Base-by-base conservation (phyloP, 2,888 invertebrate species). In the Lumbricus terrestris region DNA sequence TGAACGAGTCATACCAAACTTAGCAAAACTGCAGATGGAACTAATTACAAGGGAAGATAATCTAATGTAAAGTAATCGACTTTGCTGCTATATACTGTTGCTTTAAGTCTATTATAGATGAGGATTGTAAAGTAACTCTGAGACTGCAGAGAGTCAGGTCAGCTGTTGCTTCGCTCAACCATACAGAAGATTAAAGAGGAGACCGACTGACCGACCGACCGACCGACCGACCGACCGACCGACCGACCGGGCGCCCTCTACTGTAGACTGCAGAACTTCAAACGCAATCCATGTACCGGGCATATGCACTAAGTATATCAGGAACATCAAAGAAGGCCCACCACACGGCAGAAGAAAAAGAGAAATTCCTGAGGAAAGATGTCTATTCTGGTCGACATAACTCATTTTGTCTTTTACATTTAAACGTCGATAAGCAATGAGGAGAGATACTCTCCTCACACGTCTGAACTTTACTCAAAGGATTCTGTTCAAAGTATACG, bases 91-190 rank as follows among this genome's bases (percentile, higher is more conserved):
- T 15, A 8, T 69, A n/a, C n/a, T n/a, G n/a, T 69, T 69, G 16
- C 29, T n/a, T 16, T n/a, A 11, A 69, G 69, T 29, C n/a, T 69
- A n/a, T 69, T 29, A 69, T n/a, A n/a, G 69, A 6, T n/a, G 69
- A 23, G 47, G 47, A 47, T 47, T 23, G 18, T 11, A n/a, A 69
- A 3, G 69, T 69, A n/a, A 13, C n/a, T 69, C n/a, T 69, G n/a
- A 69, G n/a, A 69, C 69, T n/a, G 69, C 69, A 69, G 69, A 69
- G n/a, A 69, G 69, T 69, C 69, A n/a, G n/a, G 69, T n/a, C 69
- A 8, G 69, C 69, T 29, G 69, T 69, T 69, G 29, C 8, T 69
- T 69, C 69, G 29, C n/a, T 69, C 69, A 6, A n/a, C 29, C 47
- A 54, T 16, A 15, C 23, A 69, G 1, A 8, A 69, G 69, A 69